Evolutionary conservation across 2,113 vertebrate genomes (phyloP), one percentile per base, ranked within the genome.

Genomic region (Thalassarche chlororhynchos): DNA sequence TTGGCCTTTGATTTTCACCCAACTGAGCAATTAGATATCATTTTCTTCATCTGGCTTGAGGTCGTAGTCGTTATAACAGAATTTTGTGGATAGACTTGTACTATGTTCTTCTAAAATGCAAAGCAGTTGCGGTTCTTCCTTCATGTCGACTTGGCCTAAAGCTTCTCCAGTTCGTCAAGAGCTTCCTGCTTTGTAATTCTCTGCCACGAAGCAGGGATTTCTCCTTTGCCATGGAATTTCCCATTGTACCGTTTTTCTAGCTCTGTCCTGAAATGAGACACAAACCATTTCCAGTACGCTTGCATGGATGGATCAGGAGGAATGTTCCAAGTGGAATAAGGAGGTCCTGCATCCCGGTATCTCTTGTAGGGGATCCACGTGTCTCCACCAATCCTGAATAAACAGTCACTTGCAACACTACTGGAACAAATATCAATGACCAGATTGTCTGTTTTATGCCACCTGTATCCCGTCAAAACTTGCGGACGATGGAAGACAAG

Each of bases 211-310:
- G 12, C 5, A 23, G 98, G 97, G 65, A 98, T 98, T 93, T 74
- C 5, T 86, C 97, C 97, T 87, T 1, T 97, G 8, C 40, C 76
- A 2, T 2, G 9, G 66, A 98, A 97, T 84, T 52, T 98, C n/a
- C 34, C 16, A 0, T 34, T 0, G 52, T 97, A 91, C 10, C 15
- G 2, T 2, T 77, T 5, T 78, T 99, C 98, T 15, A 99, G 36
- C 2, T 99, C 11, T 29, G 23, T 19, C 29, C 90, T 95, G 97
- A 99, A 99, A 34, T 19, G 95, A 71, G 38, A 98, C 28, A 98
- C 72, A 97, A 98, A 99, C 98, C 98, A 99, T 88, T 98, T 98
- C 99, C 99, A 99, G 47, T 99, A 98, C 0, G 4, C 14, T 57
- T 98, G 97, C 20, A 55, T 32, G 8, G 98, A 98, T 20, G 52